A percentile compares a stretch with the other conserved stretches of the same genome.
Conservation (phyloP, 1,140 invertebrate genomes). For the Drosophila ohnishii region DNA sequence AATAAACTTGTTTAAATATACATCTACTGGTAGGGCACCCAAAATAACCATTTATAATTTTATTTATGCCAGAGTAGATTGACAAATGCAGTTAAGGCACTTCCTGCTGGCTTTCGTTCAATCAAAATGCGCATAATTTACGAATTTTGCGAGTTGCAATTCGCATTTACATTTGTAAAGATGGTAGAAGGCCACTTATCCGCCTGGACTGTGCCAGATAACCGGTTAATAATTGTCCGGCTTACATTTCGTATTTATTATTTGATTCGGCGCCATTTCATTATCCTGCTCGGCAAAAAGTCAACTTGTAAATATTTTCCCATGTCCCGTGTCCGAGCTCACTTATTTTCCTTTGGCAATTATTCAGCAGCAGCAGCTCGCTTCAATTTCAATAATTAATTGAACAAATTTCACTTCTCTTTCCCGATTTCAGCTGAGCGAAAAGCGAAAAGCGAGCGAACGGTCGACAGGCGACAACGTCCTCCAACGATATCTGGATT, state of each 20-base stretch:
- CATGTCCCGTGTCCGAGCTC: conserved; percentile 7
- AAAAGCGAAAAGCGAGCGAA: neutral
- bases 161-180: conserved; percentile 42
- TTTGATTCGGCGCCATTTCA: conserved; percentile 37
- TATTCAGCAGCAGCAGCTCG: conserved; percentile 33
- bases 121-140: conserved; percentile 66
- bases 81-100: conserved; percentile 29
- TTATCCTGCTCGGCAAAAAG: conserved; percentile 16
- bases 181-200: conserved; percentile 29
- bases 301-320: conserved; percentile 38
- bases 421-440: conserved; percentile 50
- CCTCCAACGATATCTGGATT: conserved; percentile 45
- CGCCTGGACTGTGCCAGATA: conserved; percentile 11
- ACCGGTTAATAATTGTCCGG: conserved; percentile 17
- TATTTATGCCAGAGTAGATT: conserved; percentile 38
- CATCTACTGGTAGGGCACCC: too few species aligned
- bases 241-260: conserved; percentile 38
- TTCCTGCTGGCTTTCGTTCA: conserved; percentile 26
- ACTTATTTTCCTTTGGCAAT: conserved; percentile 42
- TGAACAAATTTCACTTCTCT: conserved; percentile 36
- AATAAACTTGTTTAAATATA: neutral
- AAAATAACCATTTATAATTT: conserved; percentile 5
- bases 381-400: conserved; percentile 67
- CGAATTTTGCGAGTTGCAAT: conserved; percentile 36
- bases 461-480: conserved; percentile 34